Conservation (phyloP, 2,797 vertebrate genomes). For the Masticophis lateralis region DNA sequence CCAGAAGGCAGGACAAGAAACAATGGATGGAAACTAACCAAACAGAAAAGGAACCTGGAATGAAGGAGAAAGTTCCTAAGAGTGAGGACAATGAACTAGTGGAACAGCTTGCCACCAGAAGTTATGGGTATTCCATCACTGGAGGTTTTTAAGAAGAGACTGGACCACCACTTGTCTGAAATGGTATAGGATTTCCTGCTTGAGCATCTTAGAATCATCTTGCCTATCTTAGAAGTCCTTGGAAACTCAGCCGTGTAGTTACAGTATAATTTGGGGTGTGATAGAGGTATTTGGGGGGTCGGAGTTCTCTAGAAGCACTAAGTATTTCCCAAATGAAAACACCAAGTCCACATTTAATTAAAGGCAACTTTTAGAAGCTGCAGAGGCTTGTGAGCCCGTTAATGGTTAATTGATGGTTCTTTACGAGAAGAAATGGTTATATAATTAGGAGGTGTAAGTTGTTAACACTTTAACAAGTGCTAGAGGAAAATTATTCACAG, state of each 20-base stretch:
- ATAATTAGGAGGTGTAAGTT: slow-evolving; percentile 46
- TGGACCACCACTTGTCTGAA: too few species aligned
- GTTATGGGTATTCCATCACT: too few species aligned
- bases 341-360: slow-evolving; percentile 7
- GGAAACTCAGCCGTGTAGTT: background rate
- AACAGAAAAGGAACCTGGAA: too few species aligned
- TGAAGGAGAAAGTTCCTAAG: too few species aligned
- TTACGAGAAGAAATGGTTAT: slow-evolving; percentile 46
- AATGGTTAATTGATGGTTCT: slow-evolving; percentile 44
- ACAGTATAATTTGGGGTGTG: background rate
- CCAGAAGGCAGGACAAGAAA: too few species aligned
- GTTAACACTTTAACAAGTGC: slow-evolving; percentile 38
- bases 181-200: too few species aligned
- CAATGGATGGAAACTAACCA: too few species aligned
- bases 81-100: too few species aligned
- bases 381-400: slow-evolving; percentile 19
- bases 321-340: slow-evolving; percentile 26
- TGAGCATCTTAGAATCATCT: background rate
- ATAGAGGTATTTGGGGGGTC: background rate
- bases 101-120: too few species aligned
- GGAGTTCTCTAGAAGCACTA: background rate
- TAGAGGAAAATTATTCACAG: slow-evolving; percentile 52
- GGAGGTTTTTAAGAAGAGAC: too few species aligned
- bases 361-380: slow-evolving; percentile 15
- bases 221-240: background rate